Percentiles rank a stretch among this genome's conserved stretches.
These are phyloP conservation scores for Gymnocheta viridis DNA, from an alignment of 2,888 invertebrate genomes.

Conservation along the genomic window DNA sequence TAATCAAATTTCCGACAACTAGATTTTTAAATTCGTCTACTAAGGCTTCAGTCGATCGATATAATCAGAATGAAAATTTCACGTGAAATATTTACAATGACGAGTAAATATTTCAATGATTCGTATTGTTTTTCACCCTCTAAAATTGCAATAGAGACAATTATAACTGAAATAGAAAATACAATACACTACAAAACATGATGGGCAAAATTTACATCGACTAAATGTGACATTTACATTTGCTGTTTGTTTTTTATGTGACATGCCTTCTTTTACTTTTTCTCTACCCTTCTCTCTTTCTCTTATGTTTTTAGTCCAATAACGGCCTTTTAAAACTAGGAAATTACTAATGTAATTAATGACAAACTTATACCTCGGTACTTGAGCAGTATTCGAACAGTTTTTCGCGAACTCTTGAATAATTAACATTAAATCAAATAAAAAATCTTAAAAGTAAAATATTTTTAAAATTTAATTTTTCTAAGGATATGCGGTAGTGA, in stretches of 20 bases:
- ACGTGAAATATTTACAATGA: conserved; percentile 25
- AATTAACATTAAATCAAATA: conserved; percentile 74
- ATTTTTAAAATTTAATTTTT: not conserved
- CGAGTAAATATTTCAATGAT: conserved; percentile 8
- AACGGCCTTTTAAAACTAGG: conserved; percentile 73
- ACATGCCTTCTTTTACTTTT: not conserved
- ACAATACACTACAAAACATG: not conserved
- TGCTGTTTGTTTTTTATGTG: not conserved
- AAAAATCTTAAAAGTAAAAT: conserved; percentile 7
- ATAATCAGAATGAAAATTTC: conserved; percentile 15
- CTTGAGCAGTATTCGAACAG: conserved; percentile 74
- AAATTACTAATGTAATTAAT: conserved; percentile 81
- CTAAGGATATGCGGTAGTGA: conserved; percentile 30
- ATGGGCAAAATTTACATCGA: conserved; percentile 24
- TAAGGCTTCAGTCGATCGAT: conserved; percentile 64
- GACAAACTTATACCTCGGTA: conserved; percentile 76
- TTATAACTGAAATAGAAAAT: conserved; percentile 3
- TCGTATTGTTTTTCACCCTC: conserved; percentile 9
- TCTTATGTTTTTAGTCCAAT: conserved; percentile 72
- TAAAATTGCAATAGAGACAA: conserved; percentile 59
- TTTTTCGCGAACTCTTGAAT: conserved; percentile 79
- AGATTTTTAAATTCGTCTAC: not conserved
- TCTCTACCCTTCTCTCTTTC: conserved; percentile 1
- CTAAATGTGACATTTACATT: conserved; percentile 36
- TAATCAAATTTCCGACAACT: conserved; percentile 41